Percentiles rank a stretch among this genome's conserved stretches.
Conservation (phyloP, 1,140 invertebrate species). For the Anastrepha obliqua region DNA sequence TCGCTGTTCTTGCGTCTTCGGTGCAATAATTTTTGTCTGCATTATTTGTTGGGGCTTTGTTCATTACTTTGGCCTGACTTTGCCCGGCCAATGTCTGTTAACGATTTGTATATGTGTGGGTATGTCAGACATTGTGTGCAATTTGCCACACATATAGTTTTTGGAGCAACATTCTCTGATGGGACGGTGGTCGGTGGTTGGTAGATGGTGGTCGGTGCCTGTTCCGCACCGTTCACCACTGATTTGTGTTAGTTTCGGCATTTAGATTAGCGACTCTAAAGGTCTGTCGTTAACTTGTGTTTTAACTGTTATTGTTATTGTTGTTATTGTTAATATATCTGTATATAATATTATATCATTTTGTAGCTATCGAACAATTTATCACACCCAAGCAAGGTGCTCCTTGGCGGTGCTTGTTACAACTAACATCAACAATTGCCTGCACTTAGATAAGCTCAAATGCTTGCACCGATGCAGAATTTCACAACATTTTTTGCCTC, state of each 20-base stretch:
- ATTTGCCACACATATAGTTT: neutral
- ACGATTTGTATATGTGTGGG: neutral
- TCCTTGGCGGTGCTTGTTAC: neutral
- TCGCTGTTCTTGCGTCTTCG: slow-evolving; percentile 3
- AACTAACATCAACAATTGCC: neutral
- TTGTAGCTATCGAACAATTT: neutral
- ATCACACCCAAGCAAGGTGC: neutral
- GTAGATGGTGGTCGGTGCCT: no score
- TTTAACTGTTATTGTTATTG: neutral
- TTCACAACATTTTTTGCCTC: neutral
- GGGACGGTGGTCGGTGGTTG: no score
- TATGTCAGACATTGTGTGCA: neutral
- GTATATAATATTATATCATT: neutral
- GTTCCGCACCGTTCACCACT: neutral
- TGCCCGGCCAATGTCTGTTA: neutral
- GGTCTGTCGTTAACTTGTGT: neutral
- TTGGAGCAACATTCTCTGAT: no score
- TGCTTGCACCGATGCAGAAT: neutral
- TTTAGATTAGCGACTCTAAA: neutral
- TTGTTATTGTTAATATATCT: slow-evolving; percentile 2
- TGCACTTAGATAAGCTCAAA: neutral
- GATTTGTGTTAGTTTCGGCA: neutral
- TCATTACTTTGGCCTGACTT: neutral
- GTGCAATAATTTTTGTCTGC: neutral
- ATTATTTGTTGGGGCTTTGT: slow-evolving; percentile 22